Conservation (phyloP, 2,113 vertebrate genomes). For the Vidua macroura region DNA sequence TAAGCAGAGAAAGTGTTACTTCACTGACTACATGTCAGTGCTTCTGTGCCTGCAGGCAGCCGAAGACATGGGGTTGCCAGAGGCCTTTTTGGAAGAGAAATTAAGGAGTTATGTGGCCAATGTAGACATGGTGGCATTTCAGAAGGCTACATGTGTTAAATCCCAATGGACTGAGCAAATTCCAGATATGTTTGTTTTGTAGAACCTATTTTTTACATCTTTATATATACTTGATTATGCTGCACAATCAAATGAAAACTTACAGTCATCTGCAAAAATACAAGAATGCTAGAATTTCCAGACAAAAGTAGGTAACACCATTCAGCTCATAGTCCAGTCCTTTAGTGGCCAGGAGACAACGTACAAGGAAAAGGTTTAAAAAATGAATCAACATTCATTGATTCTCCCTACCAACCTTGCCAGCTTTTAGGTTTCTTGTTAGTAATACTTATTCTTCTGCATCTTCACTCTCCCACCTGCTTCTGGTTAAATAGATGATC, state of each 20-base stretch:
- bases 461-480: background rate
- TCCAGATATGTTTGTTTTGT: background rate
- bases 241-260: background rate
- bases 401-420: background rate
- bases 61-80: background rate
- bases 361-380: background rate
- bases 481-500: background rate
- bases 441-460: background rate
- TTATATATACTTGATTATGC: background rate
- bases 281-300: background rate
- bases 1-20: background rate
- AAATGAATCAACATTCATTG: background rate
- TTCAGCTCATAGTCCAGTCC: background rate
- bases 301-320: background rate
- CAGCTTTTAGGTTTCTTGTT: background rate
- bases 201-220: background rate
- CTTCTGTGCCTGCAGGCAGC: background rate
- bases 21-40: background rate
- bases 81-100: background rate
- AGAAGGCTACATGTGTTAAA: background rate
- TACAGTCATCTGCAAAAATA: background rate
- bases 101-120: background rate
- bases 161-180: background rate
- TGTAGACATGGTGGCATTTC: background rate
- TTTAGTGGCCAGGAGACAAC: background rate